phyloP scores from a whole-genome alignment of 2,113 vertebrate genomes.

The Antechinus flavipes region DNA sequence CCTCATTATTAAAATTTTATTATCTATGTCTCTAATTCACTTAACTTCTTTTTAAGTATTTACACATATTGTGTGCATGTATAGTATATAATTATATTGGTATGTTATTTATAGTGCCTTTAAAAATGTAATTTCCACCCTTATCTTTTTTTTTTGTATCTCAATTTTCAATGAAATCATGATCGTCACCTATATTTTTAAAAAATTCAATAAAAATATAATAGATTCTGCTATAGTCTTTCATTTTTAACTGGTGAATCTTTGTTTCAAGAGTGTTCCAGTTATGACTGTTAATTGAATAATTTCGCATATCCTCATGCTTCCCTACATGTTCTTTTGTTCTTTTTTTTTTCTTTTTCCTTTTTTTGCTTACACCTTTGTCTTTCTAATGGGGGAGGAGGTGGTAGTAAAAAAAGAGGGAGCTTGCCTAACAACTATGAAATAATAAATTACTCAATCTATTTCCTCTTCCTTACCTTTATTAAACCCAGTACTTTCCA shows the following conservation, averaged over 20 bases:
- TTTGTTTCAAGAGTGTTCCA: no score
- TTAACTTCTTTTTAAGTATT: not conserved
- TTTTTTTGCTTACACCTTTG: no score
- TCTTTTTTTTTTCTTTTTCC: not conserved
- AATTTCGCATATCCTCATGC: not conserved
- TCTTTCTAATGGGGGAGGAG: not conserved
- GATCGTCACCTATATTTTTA: not conserved
- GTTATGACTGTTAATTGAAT: not conserved
- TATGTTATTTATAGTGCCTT: not conserved
- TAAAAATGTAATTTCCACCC: not conserved
- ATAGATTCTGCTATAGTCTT: no score
- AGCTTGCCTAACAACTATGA: not conserved
- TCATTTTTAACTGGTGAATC: no score
- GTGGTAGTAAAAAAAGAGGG: not conserved
- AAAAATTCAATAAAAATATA: not conserved
- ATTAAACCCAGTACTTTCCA: not conserved
- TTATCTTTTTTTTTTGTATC: not conserved
- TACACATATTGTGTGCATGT: not conserved
- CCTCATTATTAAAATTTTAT: not conserved
- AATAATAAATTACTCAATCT: not conserved
- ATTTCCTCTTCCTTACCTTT: not conserved
- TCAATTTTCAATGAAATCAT: not conserved
- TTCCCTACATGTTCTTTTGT: not conserved
- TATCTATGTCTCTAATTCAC: not conserved
- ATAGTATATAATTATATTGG: not conserved